Conservation (phyloP, 35 echinoderm and acorn worm genomes). For the Ophiothrix spiculata region DNA sequence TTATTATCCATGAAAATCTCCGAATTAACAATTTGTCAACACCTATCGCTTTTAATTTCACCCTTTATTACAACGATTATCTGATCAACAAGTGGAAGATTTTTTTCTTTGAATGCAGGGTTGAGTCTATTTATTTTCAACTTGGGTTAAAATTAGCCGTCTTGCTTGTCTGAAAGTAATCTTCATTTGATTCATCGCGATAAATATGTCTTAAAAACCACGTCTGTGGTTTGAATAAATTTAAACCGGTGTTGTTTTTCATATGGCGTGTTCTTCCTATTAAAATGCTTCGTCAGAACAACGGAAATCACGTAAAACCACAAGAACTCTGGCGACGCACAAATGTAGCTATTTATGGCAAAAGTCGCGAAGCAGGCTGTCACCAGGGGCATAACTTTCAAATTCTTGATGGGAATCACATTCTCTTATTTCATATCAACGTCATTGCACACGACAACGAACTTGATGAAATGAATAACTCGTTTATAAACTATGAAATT, state of each 20-base stretch:
- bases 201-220: not conserved
- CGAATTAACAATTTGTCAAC: no score
- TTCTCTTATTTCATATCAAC: not conserved
- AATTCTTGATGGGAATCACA: not conserved
- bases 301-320: slow-evolving; percentile 6
- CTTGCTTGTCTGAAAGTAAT: not conserved
- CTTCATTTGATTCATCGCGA: slow-evolving; percentile 7
- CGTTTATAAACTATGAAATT: no score
- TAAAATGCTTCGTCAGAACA: slow-evolving; percentile 1
- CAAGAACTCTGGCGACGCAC: not conserved
- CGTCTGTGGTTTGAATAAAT: not conserved
- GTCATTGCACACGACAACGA: no score
- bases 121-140: not conserved
- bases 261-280: not conserved
- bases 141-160: not conserved
- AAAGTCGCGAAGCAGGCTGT: not conserved
- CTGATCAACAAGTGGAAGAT: not conserved
- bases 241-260: not conserved
- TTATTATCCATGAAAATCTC: no score
- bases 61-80: slow-evolving; percentile 7
- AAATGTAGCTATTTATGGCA: not conserved
- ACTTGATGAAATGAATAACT: no score
- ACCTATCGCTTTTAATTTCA: no score
- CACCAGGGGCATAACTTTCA: not conserved
- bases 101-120: not conserved